A percentile compares a stretch with the other conserved stretches of the same genome.
These are phyloP conservation scores for Caenorhabditis briggsae DNA, from an alignment of 1,140 invertebrate species.

Conservation along the genomic window DNA sequence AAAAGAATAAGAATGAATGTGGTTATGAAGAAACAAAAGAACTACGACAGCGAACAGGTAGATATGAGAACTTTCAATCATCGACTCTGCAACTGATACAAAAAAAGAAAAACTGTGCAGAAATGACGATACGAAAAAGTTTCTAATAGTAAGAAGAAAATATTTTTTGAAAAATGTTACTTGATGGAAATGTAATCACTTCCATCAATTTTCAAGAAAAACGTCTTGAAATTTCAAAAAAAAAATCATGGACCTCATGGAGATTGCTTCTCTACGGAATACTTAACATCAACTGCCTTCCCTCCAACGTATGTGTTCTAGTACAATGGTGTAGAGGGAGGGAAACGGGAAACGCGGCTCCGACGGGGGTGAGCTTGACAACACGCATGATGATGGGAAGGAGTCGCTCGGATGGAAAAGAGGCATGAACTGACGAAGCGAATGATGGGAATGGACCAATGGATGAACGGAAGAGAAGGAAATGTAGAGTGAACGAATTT, in stretches of 20 bases:
- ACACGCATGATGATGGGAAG: constrained; percentile 50
- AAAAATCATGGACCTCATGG: background rate
- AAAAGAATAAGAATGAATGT: background rate
- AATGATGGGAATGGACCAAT: constrained; percentile 10
- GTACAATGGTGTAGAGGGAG: constrained; percentile 12
- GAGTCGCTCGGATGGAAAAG: constrained; percentile 47
- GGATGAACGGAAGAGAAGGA: background rate
- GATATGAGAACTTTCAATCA: background rate
- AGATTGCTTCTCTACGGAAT: constrained; percentile 17
- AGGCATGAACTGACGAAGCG: constrained; percentile 24
- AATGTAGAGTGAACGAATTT: background rate
- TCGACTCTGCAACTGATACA: too few species aligned
- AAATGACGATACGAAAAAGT: too few species aligned
- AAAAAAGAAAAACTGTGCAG: too few species aligned
- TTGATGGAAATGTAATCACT: too few species aligned
- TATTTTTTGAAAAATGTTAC: too few species aligned
- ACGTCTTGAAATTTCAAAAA: background rate
- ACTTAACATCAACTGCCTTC: background rate
- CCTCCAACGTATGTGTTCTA: background rate
- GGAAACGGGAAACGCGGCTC: constrained; percentile 42
- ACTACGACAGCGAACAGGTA: background rate
- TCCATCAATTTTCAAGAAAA: too few species aligned
- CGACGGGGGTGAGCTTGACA: constrained; percentile 47
- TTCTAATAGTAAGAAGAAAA: too few species aligned
- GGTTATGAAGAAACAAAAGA: background rate